These are phyloP conservation scores for Calyptommatus sinebrachiatus DNA, from an alignment of 2,113 vertebrate species.

Conservation along the genomic window DNA sequence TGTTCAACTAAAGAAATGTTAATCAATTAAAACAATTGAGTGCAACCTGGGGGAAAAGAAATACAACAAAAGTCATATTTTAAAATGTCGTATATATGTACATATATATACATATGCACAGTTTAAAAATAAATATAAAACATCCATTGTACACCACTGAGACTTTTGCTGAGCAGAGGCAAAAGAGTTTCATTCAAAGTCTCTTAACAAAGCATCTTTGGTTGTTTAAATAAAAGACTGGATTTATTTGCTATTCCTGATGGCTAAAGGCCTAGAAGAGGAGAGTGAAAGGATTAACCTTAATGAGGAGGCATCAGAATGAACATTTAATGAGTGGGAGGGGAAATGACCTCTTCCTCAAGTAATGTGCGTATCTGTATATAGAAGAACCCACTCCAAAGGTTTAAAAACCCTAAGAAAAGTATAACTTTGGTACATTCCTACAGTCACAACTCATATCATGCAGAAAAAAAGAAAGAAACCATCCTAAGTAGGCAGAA, in stretches of 20 bases:
- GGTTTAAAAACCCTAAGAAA: no score
- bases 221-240: not conserved
- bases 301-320: no score
- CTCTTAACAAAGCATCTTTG: not conserved
- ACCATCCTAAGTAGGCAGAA: no score
- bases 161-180: not conserved
- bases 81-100: not conserved
- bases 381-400: no score
- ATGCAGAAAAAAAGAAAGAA: no score
- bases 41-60: not conserved
- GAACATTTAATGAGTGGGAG: no score
- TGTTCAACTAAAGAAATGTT: not conserved
- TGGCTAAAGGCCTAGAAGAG: no score
- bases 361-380: no score
- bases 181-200: not conserved
- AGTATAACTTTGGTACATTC: no score
- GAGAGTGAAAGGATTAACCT: no score
- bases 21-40: not conserved
- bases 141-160: not conserved
- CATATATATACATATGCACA: not conserved
- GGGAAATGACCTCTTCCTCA: no score
- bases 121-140: not conserved
- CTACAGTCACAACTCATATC: no score
- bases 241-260: not conserved
- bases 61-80: not conserved